These are phyloP conservation scores for Drosophila robusta DNA, from an alignment of 2,888 invertebrate species.

Conservation along the genomic window DNA sequence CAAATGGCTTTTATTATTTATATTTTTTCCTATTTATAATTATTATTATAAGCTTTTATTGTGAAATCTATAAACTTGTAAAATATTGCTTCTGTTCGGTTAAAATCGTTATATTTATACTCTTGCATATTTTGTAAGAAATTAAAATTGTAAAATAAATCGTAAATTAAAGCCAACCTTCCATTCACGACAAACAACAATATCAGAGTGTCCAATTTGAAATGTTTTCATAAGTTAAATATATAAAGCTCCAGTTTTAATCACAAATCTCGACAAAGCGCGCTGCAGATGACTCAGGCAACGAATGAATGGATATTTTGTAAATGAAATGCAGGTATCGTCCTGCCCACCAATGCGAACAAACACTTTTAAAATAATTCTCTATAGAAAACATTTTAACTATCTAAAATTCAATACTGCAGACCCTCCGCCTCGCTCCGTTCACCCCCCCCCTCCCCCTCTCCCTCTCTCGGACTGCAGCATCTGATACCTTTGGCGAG, in stretches of 20 bases:
- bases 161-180: no score
- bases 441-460: not conserved
- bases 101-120: no score
- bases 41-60: no score
- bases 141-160: no score
- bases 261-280: not conserved
- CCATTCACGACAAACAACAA: no score
- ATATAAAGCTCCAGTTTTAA: not conserved
- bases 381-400: slow-evolving; percentile 40
- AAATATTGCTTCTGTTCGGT: no score
- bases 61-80: no score
- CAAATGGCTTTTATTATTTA: no score
- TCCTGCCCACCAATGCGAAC: not conserved
- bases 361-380: slow-evolving; percentile 30
- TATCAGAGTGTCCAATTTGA: no score
- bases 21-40: no score
- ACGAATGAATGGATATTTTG: slow-evolving; percentile 8
- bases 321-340: slow-evolving; percentile 4
- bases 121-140: no score
- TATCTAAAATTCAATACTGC: slow-evolving; percentile 46
- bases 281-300: slow-evolving; percentile 1
- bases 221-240: no score
- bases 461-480: slow-evolving; percentile 1
- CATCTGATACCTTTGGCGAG: slow-evolving; percentile 32
- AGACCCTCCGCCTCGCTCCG: not conserved